Evolutionary conservation across 2,888 invertebrate genomes (phyloP), one percentile per base, ranked within the genome.

Genomic region (Osmoderma eremita): DNA sequence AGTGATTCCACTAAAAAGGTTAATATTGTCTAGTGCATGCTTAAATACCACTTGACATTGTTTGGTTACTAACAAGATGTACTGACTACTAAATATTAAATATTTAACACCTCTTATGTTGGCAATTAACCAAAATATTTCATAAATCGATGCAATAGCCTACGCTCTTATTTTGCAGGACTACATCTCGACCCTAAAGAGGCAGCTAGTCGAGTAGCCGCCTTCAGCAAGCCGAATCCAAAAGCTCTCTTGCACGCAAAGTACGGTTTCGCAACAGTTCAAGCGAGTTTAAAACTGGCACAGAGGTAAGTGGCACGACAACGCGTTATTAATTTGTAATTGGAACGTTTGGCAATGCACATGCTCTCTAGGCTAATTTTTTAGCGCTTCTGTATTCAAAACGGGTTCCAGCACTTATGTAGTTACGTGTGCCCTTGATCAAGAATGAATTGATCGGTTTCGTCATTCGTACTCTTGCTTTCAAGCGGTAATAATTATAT

Each of bases 181-280:
- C 80, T 90, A 3, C 88, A 86, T 83, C 79, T 92, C 69, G 84
- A 86, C 17, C 82, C 84, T 51, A 85, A 86, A 51, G 87, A 90
- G 75, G 91, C 91, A 4, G 91, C 90, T 0, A 85, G 86, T 10
- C 88, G 87, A 77, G 87, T 91, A 53, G 91, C 91, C 0, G 87
- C 88, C 0, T 91, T 92, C 82, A 91, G 91, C 78, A 86, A 87
- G 0, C 91, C 91, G 18, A 85, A 86, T 1, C 86, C 87, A 50
- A 87, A 87, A 76, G 87, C 89, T 0, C 84, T 85, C 58, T 83
- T 84, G 48, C 85, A 87, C 71, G 86, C 90, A 15, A 83, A 85
- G 71, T 89, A 87, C 72, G 91, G 91, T 0, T 90, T 89, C 76
- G 91, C 91, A 0, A 85, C 89, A 0, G 83, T 91, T 0, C 88